Base-by-base conservation (phyloP, 92 coral and sea anemone genomes). In the Phenganax stokvisi region DNA sequence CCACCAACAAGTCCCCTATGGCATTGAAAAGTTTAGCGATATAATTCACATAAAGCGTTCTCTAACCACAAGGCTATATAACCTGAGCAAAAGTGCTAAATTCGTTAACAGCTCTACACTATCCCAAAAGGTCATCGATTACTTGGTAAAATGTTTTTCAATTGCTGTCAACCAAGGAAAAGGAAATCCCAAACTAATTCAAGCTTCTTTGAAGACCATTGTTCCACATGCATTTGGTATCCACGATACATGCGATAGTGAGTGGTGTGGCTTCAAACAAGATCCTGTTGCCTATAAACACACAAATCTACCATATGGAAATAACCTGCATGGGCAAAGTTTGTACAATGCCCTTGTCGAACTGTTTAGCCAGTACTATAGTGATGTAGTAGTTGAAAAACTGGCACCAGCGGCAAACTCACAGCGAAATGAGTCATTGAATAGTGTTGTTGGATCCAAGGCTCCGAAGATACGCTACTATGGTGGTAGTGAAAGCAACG, bases 211-310 rank as follows among this genome's bases (percentile, higher is more conserved):
- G 51, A 61, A 84, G 77, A 0, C 55, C 31, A 84, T 84, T 55
- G 83, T 84, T 12, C 87, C 83, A 31, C 87, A 84, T 54, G 76
- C 83, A 51, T 84, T 84, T 76, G 87, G 76, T 0, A 54, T 62
- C 76, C 87, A 84, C 57, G 31, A 55, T 25, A 6, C 29, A 17
- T 75, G 80, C 17, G 57, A n/a, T 75, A 4, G 17, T 17, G 57
- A 17, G 51, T 75, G 80, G 80, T 75, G 80, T 57, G 58, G 80
- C 20, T 75, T 27, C 51, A 75, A 75, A 17, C 64, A 75, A 75
- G 67, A 75, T 56, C 80, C 64, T 8, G 6, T 29, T 9, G 10
- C 0, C 20, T 75, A 75, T 31, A 75, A 15, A 57, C 80, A 75
- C 28, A 13, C 64, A 11, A 55, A 56, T 37, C 64, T 75, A 20